These are phyloP conservation scores for Phrynocephalus forsythii DNA, from an alignment of 2,797 vertebrate genomes.

Conservation along the genomic window DNA sequence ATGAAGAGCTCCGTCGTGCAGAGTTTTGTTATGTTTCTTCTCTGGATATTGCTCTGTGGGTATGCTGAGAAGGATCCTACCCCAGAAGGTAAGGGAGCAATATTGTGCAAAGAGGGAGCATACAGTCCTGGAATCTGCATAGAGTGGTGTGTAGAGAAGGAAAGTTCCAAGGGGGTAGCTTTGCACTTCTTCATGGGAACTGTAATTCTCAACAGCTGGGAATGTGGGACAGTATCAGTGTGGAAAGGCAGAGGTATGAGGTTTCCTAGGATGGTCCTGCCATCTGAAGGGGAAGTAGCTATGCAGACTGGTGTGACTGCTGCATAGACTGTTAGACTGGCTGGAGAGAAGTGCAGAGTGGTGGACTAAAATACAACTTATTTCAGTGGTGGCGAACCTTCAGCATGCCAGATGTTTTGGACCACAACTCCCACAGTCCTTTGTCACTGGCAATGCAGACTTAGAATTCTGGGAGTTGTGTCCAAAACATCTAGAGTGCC, in stretches of 20 bases:
- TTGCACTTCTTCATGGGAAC: neutral
- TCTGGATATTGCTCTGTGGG: conserved; percentile 26
- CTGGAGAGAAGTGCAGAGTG: too few species aligned
- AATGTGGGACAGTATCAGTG: too few species aligned
- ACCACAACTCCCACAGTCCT: too few species aligned
- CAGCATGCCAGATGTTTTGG: too few species aligned
- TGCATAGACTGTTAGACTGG: neutral
- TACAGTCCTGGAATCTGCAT: neutral
- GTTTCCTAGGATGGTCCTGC: neutral
- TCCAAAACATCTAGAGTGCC: too few species aligned
- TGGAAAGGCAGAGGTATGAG: neutral
- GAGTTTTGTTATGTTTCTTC: conserved; percentile 32
- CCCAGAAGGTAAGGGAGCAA: conserved; percentile 69
- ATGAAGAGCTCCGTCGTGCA: rapidly evolving
- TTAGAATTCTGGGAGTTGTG: too few species aligned
- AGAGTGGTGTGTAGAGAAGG: neutral
- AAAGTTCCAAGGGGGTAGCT: neutral
- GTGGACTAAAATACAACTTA: neutral
- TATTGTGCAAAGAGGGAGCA: neutral
- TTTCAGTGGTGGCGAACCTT: neutral
- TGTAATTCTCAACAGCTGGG: neutral
- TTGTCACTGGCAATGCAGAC: too few species aligned
- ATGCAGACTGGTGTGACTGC: too few species aligned
- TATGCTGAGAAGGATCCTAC: conserved; percentile 50
- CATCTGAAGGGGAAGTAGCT: neutral